phyloP scores from a whole-genome alignment of 2,113 vertebrate genomes.

The Elephantulus edwardii region DNA sequence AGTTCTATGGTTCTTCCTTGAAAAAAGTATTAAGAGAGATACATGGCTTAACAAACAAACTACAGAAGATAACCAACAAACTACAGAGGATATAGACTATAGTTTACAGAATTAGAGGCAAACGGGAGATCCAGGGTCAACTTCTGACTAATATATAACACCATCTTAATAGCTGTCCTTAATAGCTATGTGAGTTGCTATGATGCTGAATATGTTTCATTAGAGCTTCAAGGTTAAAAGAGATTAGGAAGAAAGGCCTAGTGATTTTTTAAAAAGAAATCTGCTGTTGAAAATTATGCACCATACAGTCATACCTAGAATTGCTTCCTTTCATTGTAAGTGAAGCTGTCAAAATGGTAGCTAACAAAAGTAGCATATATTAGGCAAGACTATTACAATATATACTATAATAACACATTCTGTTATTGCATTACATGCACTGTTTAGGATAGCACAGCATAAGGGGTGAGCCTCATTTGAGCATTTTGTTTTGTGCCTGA shows the following conservation, averaged over 20 bases:
- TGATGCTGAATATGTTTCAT: neutral
- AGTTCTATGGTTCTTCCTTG: neutral
- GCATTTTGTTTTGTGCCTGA: neutral
- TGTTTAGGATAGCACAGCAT: conserved; percentile 15
- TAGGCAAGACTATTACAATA: neutral
- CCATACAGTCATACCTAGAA: neutral
- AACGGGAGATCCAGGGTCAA: neutral
- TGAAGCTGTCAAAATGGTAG: neutral
- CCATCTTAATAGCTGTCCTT: neutral
- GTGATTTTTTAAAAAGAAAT: neutral
- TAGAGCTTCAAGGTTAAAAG: neutral
- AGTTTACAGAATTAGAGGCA: neutral
- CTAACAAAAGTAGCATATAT: neutral
- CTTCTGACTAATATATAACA: neutral
- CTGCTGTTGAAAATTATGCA: neutral
- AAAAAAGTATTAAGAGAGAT: neutral
- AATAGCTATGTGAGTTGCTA: neutral
- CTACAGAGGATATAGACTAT: neutral
- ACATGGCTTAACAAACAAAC: conserved; percentile 25
- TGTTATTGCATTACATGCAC: neutral
- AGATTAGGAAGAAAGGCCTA: neutral
- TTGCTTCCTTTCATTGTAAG: neutral
- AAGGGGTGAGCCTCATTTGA: neutral
- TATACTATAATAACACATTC: too few species aligned
- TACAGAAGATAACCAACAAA: neutral